Evolutionary conservation across 2,113 vertebrate genomes (phyloP).

Genomic region (Mus spicilegus): DNA sequence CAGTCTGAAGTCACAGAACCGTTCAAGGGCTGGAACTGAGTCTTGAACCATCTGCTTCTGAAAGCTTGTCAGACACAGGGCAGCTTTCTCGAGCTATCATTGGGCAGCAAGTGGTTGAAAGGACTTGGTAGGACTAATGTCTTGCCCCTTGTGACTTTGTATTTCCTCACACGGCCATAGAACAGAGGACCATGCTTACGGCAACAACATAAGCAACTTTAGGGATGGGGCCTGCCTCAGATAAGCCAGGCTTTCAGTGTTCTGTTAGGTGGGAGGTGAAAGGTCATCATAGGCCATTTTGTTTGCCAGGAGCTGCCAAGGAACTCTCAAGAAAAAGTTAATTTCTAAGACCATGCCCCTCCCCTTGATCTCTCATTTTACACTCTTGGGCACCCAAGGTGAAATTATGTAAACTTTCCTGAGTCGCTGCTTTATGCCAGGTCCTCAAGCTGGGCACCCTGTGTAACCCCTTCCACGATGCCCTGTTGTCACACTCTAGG

Average conservation of each 20-base stretch:
- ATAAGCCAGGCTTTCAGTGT: background rate
- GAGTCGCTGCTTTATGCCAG: background rate
- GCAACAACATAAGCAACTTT: background rate
- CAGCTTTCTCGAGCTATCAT: background rate
- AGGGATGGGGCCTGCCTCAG: background rate
- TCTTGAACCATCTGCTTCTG: background rate
- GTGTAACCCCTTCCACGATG: background rate
- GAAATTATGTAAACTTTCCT: background rate
- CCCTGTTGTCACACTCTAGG: background rate
- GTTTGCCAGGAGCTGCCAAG: background rate
- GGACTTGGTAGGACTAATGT: background rate
- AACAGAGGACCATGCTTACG: accelerated
- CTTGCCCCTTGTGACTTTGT: background rate
- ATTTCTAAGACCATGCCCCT: background rate
- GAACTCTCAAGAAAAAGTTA: background rate
- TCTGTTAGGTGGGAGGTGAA: background rate
- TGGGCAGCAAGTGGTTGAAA: background rate
- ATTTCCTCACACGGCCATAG: background rate
- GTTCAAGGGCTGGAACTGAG: background rate
- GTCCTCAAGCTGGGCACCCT: background rate
- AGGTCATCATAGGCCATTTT: background rate
- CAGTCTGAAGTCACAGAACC: background rate
- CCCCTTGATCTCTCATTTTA: background rate
- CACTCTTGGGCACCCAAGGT: background rate
- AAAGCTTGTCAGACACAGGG: background rate